Evolutionary conservation across 2,888 invertebrate species (phyloP), one percentile per base, ranked within the genome.

Genomic region (Troglohyphantes excavatus): DNA sequence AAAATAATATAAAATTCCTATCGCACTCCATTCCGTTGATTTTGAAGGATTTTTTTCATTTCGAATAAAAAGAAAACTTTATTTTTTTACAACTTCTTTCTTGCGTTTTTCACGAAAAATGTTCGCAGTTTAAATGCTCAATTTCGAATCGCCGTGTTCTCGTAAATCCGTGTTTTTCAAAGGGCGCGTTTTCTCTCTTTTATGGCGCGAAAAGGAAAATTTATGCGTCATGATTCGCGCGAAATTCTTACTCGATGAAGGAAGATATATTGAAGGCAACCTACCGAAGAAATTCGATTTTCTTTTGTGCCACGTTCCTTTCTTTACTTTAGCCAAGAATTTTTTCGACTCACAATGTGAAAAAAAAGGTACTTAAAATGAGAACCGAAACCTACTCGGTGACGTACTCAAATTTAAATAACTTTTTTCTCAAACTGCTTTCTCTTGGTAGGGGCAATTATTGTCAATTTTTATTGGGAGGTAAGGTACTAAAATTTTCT

Each of bases 241-340:
- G 33, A 27, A 21, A 33, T 68, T n/a, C n/a, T 33, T 65, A 26
- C 17, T 33, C 19, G 26, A 65, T 65, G 17, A 26, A 23, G 33
- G 17, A 68, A 53, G 53, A 33, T 68, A 68, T 33, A 19, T 68
- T 68, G 33, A 13, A 27, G 68, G 68, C 7, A 29, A 23, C 26
- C 26, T n/a, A 17, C 26, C 27, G 68, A n/a, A n/a, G n/a, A 68
- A 68, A 68, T 68, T 33, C 33, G n/a, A 68, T 68, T 68, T 17
- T 68, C 33, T 33, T 39, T 39, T 39, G 39, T 13, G 13, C 0
- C 13, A 39, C 7, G 13, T 39, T 39, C 9, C 13, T 39, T 39
- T 39, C 39, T 39, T 7, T 2, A 39, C 39, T 7, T 39, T 13
- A 39, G 39, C 39, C 1, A 39, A 39, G 7, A 39, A 39, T 39